phyloP scores from a whole-genome alignment of 2,797 vertebrate genomes.

The Pelobates cultripes region DNA sequence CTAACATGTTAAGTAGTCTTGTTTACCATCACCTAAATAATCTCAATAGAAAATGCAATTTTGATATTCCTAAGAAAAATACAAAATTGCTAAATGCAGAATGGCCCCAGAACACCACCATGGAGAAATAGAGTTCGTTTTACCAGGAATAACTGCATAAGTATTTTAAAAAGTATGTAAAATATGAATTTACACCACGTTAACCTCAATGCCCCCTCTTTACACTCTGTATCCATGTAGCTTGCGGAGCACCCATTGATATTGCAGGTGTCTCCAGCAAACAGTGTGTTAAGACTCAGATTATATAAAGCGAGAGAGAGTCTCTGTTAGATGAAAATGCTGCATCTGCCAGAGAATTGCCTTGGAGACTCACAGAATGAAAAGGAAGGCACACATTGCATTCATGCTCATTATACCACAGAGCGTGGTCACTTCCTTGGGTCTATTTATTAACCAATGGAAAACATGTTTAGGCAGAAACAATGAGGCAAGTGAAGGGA shows the following conservation, averaged over 20 bases:
- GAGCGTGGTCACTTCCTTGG: constrained; percentile 44
- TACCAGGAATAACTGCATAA: background rate
- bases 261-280: constrained; percentile 13
- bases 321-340: constrained; percentile 46
- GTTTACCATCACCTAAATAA: no score
- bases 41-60: no score
- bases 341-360: constrained; percentile 53
- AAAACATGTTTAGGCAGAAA: constrained; percentile 53
- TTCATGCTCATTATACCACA: constrained; percentile 49
- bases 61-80: no score
- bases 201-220: background rate
- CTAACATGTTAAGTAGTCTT: no score
- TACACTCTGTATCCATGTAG: background rate
- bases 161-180: constrained; percentile 6
- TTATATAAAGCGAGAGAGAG: constrained; percentile 34
- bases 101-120: background rate
- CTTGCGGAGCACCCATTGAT: background rate
- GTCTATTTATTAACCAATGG: constrained; percentile 50
- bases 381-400: constrained; percentile 49
- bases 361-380: constrained; percentile 52
- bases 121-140: background rate
- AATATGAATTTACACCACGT: background rate
- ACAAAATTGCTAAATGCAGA: background rate
- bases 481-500: constrained; percentile 6
- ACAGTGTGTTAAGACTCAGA: constrained; percentile 42